A percentile compares a stretch with the other conserved stretches of the same genome.
Evolutionary conservation across 2,888 invertebrate genomes (phyloP).

Genomic region (Chloromyia formosa): DNA sequence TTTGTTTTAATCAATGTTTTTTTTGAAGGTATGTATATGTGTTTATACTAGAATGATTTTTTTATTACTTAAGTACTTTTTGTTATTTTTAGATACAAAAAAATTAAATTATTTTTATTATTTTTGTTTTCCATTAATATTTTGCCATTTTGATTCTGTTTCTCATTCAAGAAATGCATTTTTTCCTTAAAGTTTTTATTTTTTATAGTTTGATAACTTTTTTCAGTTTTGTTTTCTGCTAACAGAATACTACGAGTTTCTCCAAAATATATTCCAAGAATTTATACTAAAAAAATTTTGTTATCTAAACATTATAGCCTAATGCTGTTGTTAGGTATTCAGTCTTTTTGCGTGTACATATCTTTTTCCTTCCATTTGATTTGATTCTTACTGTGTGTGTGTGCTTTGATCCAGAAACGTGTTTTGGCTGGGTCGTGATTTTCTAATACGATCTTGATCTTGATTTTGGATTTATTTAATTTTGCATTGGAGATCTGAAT

Average conservation of each 20-base stretch:
- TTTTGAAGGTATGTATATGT: background rate
- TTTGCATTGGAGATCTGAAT: no score
- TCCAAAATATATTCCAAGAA: constrained; percentile 22
- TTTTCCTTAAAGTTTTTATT: background rate
- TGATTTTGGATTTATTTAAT: no score
- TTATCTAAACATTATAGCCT: constrained; percentile 36
- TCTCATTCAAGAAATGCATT: background rate
- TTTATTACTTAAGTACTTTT: constrained; percentile 1
- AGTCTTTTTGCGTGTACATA: constrained; percentile 37
- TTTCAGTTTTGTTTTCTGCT: no score
- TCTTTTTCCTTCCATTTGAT: constrained; percentile 23
- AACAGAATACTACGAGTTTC: background rate
- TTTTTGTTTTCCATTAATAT: no score
- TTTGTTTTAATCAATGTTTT: constrained; percentile 8
- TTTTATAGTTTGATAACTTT: no score
- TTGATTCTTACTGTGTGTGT: background rate
- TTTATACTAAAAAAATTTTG: constrained; percentile 17
- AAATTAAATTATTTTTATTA: constrained; percentile 14
- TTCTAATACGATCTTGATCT: no score
- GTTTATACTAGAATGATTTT: constrained; percentile 7
- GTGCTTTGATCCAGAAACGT: background rate
- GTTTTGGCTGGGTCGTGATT: background rate
- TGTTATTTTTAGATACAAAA: constrained; percentile 1
- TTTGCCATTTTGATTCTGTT: background rate
- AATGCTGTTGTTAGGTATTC: constrained; percentile 29